Evolutionary conservation across 2,113 vertebrate species (phyloP), one percentile per base, ranked within the genome.

Genomic region (Pterocles burchelli): DNA sequence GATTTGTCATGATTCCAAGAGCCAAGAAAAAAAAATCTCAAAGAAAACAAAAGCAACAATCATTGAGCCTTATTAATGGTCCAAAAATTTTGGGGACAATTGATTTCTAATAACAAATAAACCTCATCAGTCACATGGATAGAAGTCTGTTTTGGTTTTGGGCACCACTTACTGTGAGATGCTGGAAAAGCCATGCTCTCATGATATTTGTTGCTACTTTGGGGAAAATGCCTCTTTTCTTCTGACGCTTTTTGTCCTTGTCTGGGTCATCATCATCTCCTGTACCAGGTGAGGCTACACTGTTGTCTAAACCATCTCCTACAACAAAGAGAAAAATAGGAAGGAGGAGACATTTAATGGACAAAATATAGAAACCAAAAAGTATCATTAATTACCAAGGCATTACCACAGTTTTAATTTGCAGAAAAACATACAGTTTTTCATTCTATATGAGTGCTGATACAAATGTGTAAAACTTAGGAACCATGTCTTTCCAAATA

Each of bases 171-270:
- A 99, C 99, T 98, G 99, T 99, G 98, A 99, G 99, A 98, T 99
- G 99, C 97, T 99, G 99, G 98, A 99, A 99, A 89, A 99, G 99
- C 99, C 99, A 99, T 2, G 99, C 99, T 98, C 99, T 99, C 99
- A 99, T 99, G 97, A 99, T 99, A 98, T 99, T 99, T 94, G 99
- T 99, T 97, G 99, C 99, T 98, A 99, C 99, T 98, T 99, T 99
- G 94, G 99, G 99, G 96, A 99, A 99, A 98, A 99, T 99, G 97
- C 99, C 99, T 91, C 99, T 98, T 97, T 99, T 99, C 98, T 99
- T 99, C 99, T 99, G 99, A 89, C 99, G 98, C 93, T 99, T 99
- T 98, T 99, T 99, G 97, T 99, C 99, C 97, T 99, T 99, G 98
- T 99, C 99, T 38, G 99, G 99, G 93, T 99, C 99, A 36, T 99